A percentile compares a stretch with the other conserved stretches of the same genome.
These are phyloP conservation scores for Xyrauchen texanus DNA, from an alignment of 2,113 vertebrate species.

Conservation along the genomic window DNA sequence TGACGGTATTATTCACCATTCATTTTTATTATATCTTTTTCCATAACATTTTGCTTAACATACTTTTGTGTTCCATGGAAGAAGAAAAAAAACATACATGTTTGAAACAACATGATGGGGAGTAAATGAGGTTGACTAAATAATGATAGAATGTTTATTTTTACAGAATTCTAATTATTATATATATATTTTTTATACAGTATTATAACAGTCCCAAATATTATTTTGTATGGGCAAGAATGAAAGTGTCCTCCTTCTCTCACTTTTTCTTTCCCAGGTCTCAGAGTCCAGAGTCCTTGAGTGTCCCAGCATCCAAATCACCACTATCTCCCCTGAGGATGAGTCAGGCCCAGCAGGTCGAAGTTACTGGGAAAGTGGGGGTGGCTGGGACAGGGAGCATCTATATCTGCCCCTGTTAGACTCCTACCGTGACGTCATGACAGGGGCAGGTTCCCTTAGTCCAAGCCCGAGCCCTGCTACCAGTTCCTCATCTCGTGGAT, in stretches of 20 bases:
- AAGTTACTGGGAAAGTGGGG: conserved; percentile 73
- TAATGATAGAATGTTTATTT: too few relatives aligned
- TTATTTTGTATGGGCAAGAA: too few relatives aligned
- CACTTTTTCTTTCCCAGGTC: conserved; percentile 55
- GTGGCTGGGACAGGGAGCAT: conserved; percentile 80
- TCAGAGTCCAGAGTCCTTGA: conserved; percentile 83
- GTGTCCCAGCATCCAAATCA: conserved; percentile 93
- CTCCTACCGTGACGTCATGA: conserved; percentile 80
- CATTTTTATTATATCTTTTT: too few relatives aligned
- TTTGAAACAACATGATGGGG: too few relatives aligned
- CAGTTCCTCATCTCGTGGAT: conserved; percentile 87
- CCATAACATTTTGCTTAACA: too few relatives aligned
- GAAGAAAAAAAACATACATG: too few relatives aligned
- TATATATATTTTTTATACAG: too few relatives aligned
- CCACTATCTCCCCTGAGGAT: conserved; percentile 86
- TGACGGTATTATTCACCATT: too few relatives aligned
- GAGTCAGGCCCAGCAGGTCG: conserved; percentile 64
- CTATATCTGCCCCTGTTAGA: conserved; percentile 84
- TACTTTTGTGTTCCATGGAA: too few relatives aligned
- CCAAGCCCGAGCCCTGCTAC: conserved; percentile 87
- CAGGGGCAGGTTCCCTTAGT: conserved; percentile 79
- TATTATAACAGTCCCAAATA: too few relatives aligned
- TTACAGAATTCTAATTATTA: too few relatives aligned
- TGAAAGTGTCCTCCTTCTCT: conserved; percentile 1
- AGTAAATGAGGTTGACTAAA: too few relatives aligned